phyloP scores from a whole-genome alignment of 2,888 invertebrate genomes.

The Polyommatus icarus region DNA sequence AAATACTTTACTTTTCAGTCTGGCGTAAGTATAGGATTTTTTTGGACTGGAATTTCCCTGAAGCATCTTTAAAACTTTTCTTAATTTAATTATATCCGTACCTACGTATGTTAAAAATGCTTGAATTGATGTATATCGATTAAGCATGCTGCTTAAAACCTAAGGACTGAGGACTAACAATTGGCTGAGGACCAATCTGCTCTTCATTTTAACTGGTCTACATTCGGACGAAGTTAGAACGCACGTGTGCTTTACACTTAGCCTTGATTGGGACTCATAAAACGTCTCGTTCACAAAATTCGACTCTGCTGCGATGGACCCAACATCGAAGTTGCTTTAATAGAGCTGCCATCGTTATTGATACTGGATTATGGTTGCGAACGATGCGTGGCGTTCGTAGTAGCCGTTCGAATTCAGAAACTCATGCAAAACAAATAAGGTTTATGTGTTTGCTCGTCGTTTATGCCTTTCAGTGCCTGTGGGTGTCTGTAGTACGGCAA shows the following conservation, averaged over 20 bases:
- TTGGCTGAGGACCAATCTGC: constrained; percentile 62
- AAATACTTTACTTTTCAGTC: background rate
- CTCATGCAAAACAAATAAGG: constrained; percentile 46
- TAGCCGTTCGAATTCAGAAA: constrained; percentile 41
- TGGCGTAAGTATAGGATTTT: background rate
- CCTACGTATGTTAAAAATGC: background rate
- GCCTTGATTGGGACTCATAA: constrained; percentile 48
- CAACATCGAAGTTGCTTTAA: constrained; percentile 44
- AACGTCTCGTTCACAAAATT: constrained; percentile 47
- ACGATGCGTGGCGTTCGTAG: constrained; percentile 55
- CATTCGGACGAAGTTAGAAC: constrained; percentile 72
- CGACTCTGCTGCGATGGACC: constrained; percentile 39
- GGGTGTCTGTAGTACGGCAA: constrained; percentile 64
- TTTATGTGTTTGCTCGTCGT: constrained; percentile 42
- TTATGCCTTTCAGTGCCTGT: constrained; percentile 50
- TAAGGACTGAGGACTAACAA: background rate
- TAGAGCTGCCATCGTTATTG: constrained; percentile 51
- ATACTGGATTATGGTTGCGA: constrained; percentile 50
- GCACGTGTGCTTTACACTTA: constrained; percentile 72
- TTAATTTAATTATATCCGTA: background rate
- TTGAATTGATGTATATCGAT: too few relatives aligned
- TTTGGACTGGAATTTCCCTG: too few relatives aligned
- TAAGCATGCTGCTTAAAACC: background rate
- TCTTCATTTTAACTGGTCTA: constrained; percentile 63
- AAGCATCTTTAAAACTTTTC: background rate